A percentile compares a stretch with the other conserved stretches of the same genome.
These are phyloP conservation scores for Lithophane ornitopus DNA, from an alignment of 2,888 invertebrate genomes.

Conservation along the genomic window DNA sequence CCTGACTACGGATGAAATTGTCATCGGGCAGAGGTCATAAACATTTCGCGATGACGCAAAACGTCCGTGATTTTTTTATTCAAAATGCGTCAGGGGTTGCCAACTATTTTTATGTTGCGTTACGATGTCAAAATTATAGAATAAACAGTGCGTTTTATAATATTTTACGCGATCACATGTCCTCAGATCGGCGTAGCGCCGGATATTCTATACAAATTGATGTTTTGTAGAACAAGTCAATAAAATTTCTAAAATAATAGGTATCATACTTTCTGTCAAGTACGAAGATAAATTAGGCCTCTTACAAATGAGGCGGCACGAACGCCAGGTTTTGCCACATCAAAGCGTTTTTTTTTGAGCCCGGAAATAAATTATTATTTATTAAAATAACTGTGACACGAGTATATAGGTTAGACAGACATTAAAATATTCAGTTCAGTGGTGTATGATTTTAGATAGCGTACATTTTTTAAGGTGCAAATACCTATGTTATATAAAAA, in stretches of 20 bases:
- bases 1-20: conserved; percentile 65
- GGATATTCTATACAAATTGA: conserved; percentile 51
- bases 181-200: conserved; percentile 28
- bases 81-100: conserved; percentile 69
- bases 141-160: conserved; percentile 74
- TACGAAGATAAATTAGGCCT: conserved; percentile 63
- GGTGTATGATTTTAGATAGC: conserved; percentile 23
- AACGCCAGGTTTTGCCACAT: conserved; percentile 61
- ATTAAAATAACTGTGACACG: conserved; percentile 64
- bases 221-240: conserved; percentile 58
- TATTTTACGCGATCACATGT: conserved; percentile 37
- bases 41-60: conserved; percentile 65
- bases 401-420: conserved; percentile 56
- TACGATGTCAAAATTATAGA: conserved; percentile 75
- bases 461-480: conserved; percentile 17
- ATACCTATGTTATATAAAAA: conserved; percentile 7
- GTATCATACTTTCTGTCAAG: conserved; percentile 60
- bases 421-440: conserved; percentile 33
- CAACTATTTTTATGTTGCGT: conserved; percentile 82
- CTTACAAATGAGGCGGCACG: conserved; percentile 63
- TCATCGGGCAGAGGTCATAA: conserved; percentile 67
- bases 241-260: conserved; percentile 58
- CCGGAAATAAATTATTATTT: conserved; percentile 70
- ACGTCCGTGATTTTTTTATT: conserved; percentile 50
- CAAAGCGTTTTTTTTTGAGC: conserved; percentile 62